Conservation (phyloP, 2,888 invertebrate genomes). For the Stramonita haemastoma region DNA sequence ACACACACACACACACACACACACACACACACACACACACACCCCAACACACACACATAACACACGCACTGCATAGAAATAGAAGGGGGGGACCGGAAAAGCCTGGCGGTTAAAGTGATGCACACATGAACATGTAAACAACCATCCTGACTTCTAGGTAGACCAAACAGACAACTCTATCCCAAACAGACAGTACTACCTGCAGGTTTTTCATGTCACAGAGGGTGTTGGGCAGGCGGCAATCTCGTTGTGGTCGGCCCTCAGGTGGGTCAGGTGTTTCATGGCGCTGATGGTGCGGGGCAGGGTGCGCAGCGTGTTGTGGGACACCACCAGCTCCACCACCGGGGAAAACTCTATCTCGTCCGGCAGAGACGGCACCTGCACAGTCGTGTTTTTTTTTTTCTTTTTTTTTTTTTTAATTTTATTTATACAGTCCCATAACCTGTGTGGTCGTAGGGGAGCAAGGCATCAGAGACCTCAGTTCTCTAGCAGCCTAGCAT, state of each 20-base stretch:
- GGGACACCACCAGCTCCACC: slow-evolving; percentile 65
- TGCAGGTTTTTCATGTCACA: slow-evolving; percentile 64
- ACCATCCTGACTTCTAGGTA: neutral
- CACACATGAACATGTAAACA: neutral
- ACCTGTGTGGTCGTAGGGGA: too few species aligned
- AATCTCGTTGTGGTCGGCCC: slow-evolving; percentile 69
- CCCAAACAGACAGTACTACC: neutral
- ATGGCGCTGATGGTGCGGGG: slow-evolving; percentile 66
- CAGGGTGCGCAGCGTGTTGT: slow-evolving; percentile 68
- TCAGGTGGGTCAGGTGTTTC: slow-evolving; percentile 65
- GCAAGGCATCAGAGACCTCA: too few species aligned
- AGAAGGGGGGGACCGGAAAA: too few species aligned
- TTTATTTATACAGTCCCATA: too few species aligned
- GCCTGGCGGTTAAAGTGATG: too few species aligned
- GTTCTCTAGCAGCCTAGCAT: too few species aligned
- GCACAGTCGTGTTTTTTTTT: too few species aligned
- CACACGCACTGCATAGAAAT: too few species aligned
- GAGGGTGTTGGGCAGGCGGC: slow-evolving; percentile 59
- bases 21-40: slow-evolving; percentile 11
- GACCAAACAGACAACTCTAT: neutral
- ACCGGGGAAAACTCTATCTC: slow-evolving; percentile 65
- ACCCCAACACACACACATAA: neutral
- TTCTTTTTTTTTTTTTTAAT: too few species aligned
- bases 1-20: too few species aligned
- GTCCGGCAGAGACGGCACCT: slow-evolving; percentile 66